Conservation (phyloP, 2,113 vertebrate genomes). For the Cervus canadensis region DNA sequence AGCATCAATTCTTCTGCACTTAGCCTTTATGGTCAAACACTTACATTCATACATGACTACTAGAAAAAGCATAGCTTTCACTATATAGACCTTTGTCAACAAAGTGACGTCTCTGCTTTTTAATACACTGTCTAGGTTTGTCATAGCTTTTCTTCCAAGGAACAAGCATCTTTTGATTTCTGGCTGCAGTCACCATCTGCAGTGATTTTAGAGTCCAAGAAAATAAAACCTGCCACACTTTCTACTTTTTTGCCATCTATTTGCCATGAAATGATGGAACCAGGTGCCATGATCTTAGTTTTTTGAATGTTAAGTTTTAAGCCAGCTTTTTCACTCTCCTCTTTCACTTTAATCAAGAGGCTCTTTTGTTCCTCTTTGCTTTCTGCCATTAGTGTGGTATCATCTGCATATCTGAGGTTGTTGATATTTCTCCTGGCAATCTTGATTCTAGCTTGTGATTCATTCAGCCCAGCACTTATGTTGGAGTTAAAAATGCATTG, state of each 20-base stretch:
- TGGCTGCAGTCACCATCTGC: background rate
- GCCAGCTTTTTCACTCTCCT: background rate
- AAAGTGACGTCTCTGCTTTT: background rate
- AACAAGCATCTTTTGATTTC: background rate
- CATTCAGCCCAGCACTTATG: background rate
- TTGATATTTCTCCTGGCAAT: background rate
- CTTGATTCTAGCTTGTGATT: background rate
- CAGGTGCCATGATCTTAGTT: background rate
- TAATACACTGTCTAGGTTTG: background rate
- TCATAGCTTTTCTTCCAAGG: background rate
- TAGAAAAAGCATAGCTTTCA: background rate
- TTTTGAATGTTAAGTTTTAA: background rate
- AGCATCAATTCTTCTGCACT: background rate
- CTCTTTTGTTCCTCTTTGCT: background rate
- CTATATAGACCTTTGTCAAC: background rate
- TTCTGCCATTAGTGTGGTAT: background rate
- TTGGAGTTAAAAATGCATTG: background rate
- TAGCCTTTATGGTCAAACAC: background rate
- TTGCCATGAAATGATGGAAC: background rate
- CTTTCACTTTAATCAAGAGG: background rate
- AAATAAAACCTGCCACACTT: background rate
- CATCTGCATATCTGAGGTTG: background rate
- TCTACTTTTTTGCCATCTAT: background rate
- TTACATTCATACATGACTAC: background rate
- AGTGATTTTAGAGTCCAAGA: background rate